Conservation (phyloP, 2,113 vertebrate genomes). For the Lepus americanus region DNA sequence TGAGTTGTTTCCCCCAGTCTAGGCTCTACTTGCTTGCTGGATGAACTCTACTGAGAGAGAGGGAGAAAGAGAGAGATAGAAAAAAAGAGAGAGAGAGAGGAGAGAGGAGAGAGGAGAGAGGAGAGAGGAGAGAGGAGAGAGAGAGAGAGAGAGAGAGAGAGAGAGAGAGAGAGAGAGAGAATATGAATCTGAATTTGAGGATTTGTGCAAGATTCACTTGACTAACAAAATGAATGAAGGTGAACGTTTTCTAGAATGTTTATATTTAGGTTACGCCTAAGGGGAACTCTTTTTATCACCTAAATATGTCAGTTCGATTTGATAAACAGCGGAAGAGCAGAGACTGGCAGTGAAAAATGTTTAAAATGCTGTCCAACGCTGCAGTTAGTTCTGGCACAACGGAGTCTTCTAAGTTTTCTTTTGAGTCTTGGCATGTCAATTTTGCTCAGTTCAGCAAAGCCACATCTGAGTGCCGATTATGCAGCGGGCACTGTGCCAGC, state of each 20-base stretch:
- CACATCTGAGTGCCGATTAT: not conserved
- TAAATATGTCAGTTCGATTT: conserved; percentile 64
- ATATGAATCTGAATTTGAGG: not conserved
- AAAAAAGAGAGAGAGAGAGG: no score
- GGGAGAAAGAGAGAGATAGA: no score
- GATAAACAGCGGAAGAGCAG: conserved; percentile 63
- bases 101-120: no score
- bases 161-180: accelerated
- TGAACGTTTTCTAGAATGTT: conserved; percentile 45
- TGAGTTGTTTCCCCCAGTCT: conserved; percentile 1
- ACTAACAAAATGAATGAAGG: conserved; percentile 17
- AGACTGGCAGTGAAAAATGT: conserved; percentile 65
- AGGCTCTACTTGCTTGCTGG: not conserved
- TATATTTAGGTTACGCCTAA: conserved; percentile 57
- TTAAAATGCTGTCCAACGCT: not conserved
- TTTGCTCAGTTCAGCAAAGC: not conserved
- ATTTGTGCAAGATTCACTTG: conserved; percentile 17
- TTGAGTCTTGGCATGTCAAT: not conserved
- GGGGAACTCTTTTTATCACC: conserved; percentile 60
- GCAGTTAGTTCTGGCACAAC: not conserved
- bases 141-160: accelerated
- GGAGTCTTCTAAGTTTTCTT: conserved; percentile 20
- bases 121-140: accelerated
- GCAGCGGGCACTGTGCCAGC: not conserved
- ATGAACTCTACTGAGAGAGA: not conserved